phyloP scores from a whole-genome alignment of 2,797 vertebrate genomes.

The Phoeniculus purpureus region DNA sequence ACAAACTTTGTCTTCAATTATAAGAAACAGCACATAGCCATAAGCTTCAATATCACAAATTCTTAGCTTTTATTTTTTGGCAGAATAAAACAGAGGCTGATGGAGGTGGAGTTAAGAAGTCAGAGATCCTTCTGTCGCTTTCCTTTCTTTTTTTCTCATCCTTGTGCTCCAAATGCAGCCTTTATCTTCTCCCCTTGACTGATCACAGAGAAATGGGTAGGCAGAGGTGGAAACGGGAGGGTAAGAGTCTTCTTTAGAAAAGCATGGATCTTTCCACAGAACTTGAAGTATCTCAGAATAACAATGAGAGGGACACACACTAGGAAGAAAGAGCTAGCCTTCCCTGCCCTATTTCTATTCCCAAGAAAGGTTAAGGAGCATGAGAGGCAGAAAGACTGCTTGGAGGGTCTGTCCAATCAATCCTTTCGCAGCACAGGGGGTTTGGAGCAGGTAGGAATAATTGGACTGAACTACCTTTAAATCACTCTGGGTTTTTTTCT shows the following conservation, averaged over 20 bases:
- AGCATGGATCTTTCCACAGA: neutral
- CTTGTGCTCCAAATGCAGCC: conserved; percentile 35
- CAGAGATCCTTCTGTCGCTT: neutral
- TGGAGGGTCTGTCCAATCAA: neutral
- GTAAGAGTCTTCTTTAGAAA: neutral
- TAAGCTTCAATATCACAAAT: neutral
- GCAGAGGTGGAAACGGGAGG: neutral
- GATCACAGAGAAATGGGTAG: conserved; percentile 44
- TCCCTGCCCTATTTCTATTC: neutral
- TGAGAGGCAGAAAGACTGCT: neutral
- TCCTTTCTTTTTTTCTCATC: neutral
- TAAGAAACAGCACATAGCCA: neutral
- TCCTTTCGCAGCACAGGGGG: neutral
- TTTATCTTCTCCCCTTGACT: conserved; percentile 47
- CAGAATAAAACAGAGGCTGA: conserved; percentile 17
- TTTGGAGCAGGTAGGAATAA: neutral
- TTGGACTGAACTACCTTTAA: conserved; percentile 15
- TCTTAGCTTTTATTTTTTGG: neutral
- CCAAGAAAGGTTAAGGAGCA: neutral
- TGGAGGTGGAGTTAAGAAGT: neutral
- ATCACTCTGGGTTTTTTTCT: conserved; percentile 30
- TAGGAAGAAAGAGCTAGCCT: neutral
- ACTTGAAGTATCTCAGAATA: conserved; percentile 9
- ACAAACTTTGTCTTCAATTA: neutral
- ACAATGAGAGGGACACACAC: neutral